Evolutionary conservation across 2,113 vertebrate species (phyloP), one percentile per base, ranked within the genome.

Genomic region (Strix uralensis): DNA sequence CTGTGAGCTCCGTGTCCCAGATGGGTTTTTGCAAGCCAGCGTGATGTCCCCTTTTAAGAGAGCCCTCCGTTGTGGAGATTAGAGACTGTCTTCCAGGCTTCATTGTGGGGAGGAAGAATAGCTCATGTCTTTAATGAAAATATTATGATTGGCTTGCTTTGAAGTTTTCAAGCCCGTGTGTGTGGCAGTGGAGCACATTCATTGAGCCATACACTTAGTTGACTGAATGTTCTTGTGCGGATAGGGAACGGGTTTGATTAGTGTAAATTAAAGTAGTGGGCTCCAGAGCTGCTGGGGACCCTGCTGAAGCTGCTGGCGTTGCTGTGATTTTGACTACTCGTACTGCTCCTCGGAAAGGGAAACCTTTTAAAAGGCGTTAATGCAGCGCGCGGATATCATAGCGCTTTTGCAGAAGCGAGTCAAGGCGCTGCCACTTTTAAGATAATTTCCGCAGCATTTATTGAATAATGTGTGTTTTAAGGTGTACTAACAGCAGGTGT

Each of bases 391-490:
- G 12, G 40, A 2, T 69, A 29, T 66, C 2, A 2, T 11, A 21
- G 72, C 5, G 38, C 49, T 87, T 74, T 38, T 22, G 72, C 49
- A 74, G 84, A 57, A 81, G 65, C 9, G 6, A 65, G 70, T 54
- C 27, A 19, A 90, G 13, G 30, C 4, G 4, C 23, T 57, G 69
- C 47, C 17, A 20, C 59, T 95, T 84, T 36, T 65, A 59, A 14
- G 25, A 42, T 61, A 34, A 83, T 94, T 94, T 73, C 55, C 1
- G 4, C 55, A 42, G 90, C 30, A 19, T 88, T 96, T 90, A 70
- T 79, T 58, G 86, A 81, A 77, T 87, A 71, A 78, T 47, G 47
- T n/a, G 79, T 84, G 55, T 73, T 83, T 92, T 44, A 66, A 84
- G 84, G 82, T 73, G 73, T 72, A 29, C 81, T 69, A 65, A 73